These are phyloP conservation scores for Chiloscyllium punctatum DNA, from an alignment of 2,797 vertebrate genomes.

Conservation along the genomic window DNA sequence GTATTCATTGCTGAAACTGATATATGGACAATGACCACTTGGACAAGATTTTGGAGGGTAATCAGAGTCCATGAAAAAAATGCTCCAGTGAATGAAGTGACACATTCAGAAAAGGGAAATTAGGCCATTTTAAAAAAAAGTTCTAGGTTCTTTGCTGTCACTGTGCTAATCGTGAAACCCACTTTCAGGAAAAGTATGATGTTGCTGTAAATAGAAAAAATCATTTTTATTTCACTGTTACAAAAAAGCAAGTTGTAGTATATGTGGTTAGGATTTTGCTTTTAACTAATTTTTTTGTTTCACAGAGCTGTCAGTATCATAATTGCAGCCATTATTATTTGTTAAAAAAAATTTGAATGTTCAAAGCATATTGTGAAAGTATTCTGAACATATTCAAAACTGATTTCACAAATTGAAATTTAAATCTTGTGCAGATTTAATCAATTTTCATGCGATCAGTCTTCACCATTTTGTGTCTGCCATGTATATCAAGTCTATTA, in stretches of 20 bases:
- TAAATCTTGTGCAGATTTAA: background rate
- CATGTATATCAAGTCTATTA: background rate
- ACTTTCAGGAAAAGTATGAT: background rate
- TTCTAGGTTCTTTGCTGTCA: background rate
- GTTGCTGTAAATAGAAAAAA: background rate
- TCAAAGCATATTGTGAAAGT: background rate
- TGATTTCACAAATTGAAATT: background rate
- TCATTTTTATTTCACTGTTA: background rate
- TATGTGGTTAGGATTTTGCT: background rate
- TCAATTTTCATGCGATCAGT: background rate
- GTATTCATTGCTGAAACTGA: slow-evolving; percentile 20
- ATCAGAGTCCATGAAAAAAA: background rate
- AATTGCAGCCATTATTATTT: background rate
- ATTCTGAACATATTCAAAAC: background rate
- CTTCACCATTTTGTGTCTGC: background rate
- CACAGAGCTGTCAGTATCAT: background rate
- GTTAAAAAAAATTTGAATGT: background rate
- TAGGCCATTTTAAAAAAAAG: background rate
- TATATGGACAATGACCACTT: slow-evolving; percentile 24
- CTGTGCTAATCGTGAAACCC: background rate
- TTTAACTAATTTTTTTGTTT: background rate
- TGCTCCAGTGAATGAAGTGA: background rate
- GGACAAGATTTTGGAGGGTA: slow-evolving; percentile 12
- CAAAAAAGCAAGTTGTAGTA: background rate
- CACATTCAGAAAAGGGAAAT: background rate